These are phyloP conservation scores for Orgyia antiqua DNA, from an alignment of 2,888 invertebrate species.

Conservation along the genomic window DNA sequence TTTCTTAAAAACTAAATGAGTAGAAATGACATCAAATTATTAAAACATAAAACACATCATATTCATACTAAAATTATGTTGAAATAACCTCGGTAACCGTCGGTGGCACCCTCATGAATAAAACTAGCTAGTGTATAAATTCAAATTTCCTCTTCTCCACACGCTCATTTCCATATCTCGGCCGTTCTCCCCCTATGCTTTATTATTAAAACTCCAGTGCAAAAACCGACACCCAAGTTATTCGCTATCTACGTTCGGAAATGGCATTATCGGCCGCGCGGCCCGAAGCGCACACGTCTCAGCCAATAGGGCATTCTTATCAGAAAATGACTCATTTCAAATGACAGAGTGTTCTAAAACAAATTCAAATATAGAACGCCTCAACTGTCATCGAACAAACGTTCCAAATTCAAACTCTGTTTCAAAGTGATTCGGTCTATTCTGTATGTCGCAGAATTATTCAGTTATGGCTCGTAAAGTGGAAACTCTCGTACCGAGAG, in stretches of 20 bases:
- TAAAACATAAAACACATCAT: no score
- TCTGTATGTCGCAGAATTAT: conserved; percentile 14
- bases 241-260: conserved; percentile 73
- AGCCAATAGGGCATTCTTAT: conserved; percentile 81
- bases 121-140: conserved; percentile 77
- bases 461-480: conserved; percentile 50
- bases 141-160: conserved; percentile 76
- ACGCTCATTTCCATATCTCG: conserved; percentile 76
- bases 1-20: no score
- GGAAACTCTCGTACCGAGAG: conserved; percentile 60
- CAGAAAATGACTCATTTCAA: conserved; percentile 86
- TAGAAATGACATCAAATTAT: no score
- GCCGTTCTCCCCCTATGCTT: conserved; percentile 66
- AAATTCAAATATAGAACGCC: conserved; percentile 49
- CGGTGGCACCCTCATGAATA: conserved; percentile 62
- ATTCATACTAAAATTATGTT: conserved; percentile 39
- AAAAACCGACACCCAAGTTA: conserved; percentile 72
- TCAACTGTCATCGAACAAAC: conserved; percentile 23
- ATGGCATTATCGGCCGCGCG: conserved; percentile 70
- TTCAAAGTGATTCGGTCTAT: conserved; percentile 12
- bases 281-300: conserved; percentile 72
- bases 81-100: conserved; percentile 43
- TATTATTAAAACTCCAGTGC: conserved; percentile 72
- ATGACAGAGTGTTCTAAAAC: conserved; percentile 79
- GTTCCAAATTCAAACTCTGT: conserved; percentile 33